phyloP scores from a whole-genome alignment of 2,113 vertebrate species.

The Potamarius usumacintae region DNA sequence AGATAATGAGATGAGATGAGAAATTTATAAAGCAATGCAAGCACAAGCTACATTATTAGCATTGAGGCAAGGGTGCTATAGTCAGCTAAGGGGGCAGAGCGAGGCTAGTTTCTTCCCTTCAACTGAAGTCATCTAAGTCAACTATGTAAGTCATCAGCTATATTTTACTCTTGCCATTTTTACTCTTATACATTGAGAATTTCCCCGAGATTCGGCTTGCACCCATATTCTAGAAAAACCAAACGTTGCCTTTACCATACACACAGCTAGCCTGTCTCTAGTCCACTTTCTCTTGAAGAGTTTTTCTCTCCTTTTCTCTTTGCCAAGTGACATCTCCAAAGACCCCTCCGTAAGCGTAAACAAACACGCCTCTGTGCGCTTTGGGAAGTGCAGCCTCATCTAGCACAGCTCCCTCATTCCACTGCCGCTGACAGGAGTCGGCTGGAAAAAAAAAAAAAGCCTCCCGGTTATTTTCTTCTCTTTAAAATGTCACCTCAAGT shows the following conservation, averaged over 20 bases:
- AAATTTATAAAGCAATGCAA: neutral
- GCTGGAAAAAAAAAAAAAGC: conserved; percentile 39
- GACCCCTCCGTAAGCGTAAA: conserved; percentile 51
- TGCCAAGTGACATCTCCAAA: conserved; percentile 39
- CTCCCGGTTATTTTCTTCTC: conserved; percentile 47
- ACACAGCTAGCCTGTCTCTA: neutral
- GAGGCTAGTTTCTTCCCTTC: neutral
- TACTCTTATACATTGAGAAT: neutral
- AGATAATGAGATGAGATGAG: too few species aligned
- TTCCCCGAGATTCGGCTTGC: conserved; percentile 2
- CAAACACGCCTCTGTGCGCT: conserved; percentile 47
- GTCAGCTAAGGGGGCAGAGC: neutral
- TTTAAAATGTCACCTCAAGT: conserved; percentile 57
- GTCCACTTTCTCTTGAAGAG: conserved; percentile 27
- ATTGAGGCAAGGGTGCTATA: neutral
- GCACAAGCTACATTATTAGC: neutral
- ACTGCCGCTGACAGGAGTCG: conserved; percentile 36
- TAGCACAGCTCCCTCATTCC: conserved; percentile 27
- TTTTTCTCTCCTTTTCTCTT: conserved; percentile 40
- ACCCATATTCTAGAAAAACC: neutral
- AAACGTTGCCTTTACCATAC: neutral
- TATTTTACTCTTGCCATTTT: neutral
- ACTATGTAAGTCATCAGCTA: neutral
- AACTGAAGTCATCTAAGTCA: neutral
- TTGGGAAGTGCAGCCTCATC: conserved; percentile 46